Base-by-base conservation (phyloP, 2,797 vertebrate species). In the Cottoperca gobio region DNA sequence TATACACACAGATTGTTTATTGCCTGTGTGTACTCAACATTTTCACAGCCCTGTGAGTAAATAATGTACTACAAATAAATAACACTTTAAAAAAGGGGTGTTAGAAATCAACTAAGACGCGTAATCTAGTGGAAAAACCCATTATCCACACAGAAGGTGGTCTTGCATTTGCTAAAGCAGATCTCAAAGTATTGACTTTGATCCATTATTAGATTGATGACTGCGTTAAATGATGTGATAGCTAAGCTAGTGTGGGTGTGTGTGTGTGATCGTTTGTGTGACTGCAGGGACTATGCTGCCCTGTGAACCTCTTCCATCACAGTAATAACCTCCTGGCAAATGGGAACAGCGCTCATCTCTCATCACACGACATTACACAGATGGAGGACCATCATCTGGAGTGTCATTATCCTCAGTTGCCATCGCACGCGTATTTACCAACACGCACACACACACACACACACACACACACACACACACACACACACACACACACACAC, bases 251-350 rank as follows among this genome's bases (percentile, higher is more conserved):
- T 62, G 63, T 42, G 63, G 58, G 55, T 26, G 9, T 61, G 23
- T 40, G 24, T 52, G 37, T 58, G 62, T 71, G 35, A 12, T 37
- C 28, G 23, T 48, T 66, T n/a, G 67, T 60, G 67, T 55, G 76
- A 45, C 37, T 57, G 50, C 55, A 42, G 46, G 77, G 55, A 68
- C 31, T 61, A 62, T 84, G 82, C 76, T 45, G 16, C 48, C 28
- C 70, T 53, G 60, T 73, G 75, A 83, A 72, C 55, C 52, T 79
- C 73, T 54, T 86, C 78, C 48, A 88, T 93, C 82, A 84, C 67
- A 52, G 40, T 86, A 91, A 91, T 90, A 78, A 88, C 52, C 62
- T 86, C 53, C 53, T 72, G 52, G 57, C 80, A 77, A 82, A 90
- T 69, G 59, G 66, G 65, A 70, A 68, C 73, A 59, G 50, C 9